Base-by-base conservation (phyloP, 2,888 invertebrate species). In the Idaea dimidiata region DNA sequence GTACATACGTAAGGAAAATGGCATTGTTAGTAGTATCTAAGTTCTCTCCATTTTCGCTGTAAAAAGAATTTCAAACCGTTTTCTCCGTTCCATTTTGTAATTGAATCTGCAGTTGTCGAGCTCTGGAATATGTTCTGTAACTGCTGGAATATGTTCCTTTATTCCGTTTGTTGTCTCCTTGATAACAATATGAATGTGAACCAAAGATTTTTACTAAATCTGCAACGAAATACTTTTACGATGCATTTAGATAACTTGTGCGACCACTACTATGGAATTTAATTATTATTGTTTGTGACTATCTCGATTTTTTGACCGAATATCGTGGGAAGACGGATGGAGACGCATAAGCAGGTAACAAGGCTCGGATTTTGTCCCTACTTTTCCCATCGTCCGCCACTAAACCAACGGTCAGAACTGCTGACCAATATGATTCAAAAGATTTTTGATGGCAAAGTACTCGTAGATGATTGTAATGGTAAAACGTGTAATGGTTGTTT, bases 161-260 rank as follows among this genome's bases (percentile, higher is more conserved):
- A 43, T 43, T 43, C 43, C 10, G 43, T 43, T 43, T 43, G 43
- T 43, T 59, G 17, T 32, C 6, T 4, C 6, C 16, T 58, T 17
- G 32, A 6, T 58, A 58, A 16, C 0, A 17, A 6, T 8, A 32
- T 16, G 3, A 17, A n/a, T 43, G 53, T 43, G 3, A 14, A 14
- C 10, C 8, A 1, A 8, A 43, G 14, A 3, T 14, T 43, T 66
- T 73, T 64, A 58, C 59, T 66, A 75, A 78, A 77, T 75, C 71
- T 66, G 64, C 60, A 62, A 62, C 62, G 62, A 60, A 68, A 73
- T 71, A 73, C 68, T 64, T 75, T 76, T 74, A 72, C 69, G 67
- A 71, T 72, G 71, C 71, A 72, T 73, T 76, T 72, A 68, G 64
- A 68, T 70, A 70, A 65, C 62, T 66, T 63, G 55, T 59, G 5